These are phyloP conservation scores for Zaprionus lineosus DNA, from an alignment of 2,888 invertebrate genomes.

Conservation along the genomic window DNA sequence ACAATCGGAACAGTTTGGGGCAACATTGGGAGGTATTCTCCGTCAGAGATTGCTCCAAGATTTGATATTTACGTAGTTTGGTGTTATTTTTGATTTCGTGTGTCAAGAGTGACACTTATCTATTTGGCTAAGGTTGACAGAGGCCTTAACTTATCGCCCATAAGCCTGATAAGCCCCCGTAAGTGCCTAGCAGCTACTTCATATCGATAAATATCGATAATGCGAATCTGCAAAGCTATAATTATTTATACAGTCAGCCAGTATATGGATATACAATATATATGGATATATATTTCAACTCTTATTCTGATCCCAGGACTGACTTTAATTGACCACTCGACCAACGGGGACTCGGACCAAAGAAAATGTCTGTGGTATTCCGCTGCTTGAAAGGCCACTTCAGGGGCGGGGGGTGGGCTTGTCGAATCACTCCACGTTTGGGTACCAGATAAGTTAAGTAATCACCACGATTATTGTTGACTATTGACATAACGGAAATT, in stretches of 20 bases:
- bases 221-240: conserved; percentile 13
- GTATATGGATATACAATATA: neutral
- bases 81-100: conserved; percentile 25
- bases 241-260: neutral
- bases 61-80: conserved; percentile 27
- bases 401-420: conserved; percentile 8
- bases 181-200: conserved; percentile 45
- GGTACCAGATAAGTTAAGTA: conserved; percentile 68
- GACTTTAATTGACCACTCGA: too few relatives aligned
- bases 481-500: conserved; percentile 69
- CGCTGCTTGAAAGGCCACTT: conserved; percentile 32
- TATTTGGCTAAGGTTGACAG: conserved; percentile 45
- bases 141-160: conserved; percentile 60
- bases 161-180: conserved; percentile 63
- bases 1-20: conserved; percentile 54
- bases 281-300: neutral
- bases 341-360: conserved; percentile 7
- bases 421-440: conserved; percentile 24
- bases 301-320: too few relatives aligned
- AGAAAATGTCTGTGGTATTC: conserved; percentile 20
- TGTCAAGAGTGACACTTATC: conserved; percentile 69
- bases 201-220: conserved; percentile 39
- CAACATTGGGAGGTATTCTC: too few relatives aligned
- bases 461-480: conserved; percentile 69
- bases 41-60: conserved; percentile 25